Percentiles rank a stretch among this genome's conserved stretches.
Conservation (phyloP, 1,140 invertebrate species). For the Megathymus violae region DNA sequence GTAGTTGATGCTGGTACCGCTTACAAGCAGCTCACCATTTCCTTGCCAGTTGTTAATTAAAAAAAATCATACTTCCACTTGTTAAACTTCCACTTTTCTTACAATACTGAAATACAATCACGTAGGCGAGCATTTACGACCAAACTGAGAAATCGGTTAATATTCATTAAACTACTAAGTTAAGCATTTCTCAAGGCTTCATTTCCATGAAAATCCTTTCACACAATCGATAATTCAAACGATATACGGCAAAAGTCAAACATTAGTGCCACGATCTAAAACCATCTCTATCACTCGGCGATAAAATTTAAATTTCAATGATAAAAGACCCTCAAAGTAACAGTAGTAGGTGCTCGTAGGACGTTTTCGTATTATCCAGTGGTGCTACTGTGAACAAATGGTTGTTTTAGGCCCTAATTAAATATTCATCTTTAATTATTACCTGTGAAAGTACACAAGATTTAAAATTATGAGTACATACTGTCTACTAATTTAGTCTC, state of each 20-base stretch:
- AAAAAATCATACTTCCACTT: too few species aligned
- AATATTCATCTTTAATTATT: conserved; percentile 21
- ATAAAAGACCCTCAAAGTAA: background rate
- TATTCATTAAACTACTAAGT: conserved; percentile 47
- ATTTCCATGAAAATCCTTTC: conserved; percentile 44
- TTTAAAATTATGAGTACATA: too few species aligned
- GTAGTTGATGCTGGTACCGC: too few species aligned
- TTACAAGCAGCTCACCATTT: too few species aligned
- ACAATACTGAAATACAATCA: conserved; percentile 27
- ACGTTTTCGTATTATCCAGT: conserved; percentile 44
- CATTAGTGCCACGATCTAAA: background rate
- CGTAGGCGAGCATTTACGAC: conserved; percentile 33
- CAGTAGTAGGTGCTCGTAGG: conserved; percentile 25
- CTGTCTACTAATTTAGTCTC: too few species aligned
- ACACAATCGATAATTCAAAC: conserved; percentile 36
- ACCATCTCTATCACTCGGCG: background rate
- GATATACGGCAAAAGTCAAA: conserved; percentile 16
- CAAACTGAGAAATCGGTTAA: conserved; percentile 35
- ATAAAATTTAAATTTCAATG: conserved; percentile 9
- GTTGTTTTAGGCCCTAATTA: conserved; percentile 21
- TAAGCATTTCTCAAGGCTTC: conserved; percentile 47
- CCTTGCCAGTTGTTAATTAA: too few species aligned
- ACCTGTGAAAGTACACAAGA: background rate
- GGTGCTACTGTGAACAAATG: conserved; percentile 68
- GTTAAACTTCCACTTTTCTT: background rate